Percentiles rank a stretch among this genome's conserved stretches.
Conservation (phyloP, 2,888 invertebrate genomes). For the Catocala sponsa region DNA sequence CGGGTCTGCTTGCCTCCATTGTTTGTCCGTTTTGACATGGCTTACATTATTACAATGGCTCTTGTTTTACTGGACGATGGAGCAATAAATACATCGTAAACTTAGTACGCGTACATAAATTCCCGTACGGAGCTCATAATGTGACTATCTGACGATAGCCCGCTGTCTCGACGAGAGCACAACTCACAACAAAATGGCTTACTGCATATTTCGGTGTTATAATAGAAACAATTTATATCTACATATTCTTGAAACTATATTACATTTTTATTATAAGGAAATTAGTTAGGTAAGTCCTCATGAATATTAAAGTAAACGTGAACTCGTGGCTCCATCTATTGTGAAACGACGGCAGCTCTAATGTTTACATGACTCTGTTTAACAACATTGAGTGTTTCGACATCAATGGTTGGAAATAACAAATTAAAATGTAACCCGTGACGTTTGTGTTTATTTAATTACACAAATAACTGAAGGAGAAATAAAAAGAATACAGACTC, state of each 20-base stretch:
- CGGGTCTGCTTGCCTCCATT: slow-evolving; percentile 64
- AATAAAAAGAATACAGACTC: slow-evolving; percentile 55
- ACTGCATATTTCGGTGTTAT: slow-evolving; percentile 7
- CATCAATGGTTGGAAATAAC: slow-evolving; percentile 28
- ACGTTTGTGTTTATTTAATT: slow-evolving; percentile 32
- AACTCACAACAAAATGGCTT: slow-evolving; percentile 10
- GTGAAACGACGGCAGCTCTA: slow-evolving; percentile 36
- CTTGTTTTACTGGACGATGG: slow-evolving; percentile 57
- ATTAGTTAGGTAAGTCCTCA: slow-evolving; percentile 25
- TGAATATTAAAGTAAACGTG: slow-evolving; percentile 28
- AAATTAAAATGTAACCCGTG: slow-evolving; percentile 38
- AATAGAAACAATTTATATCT: slow-evolving; percentile 4
- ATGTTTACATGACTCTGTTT: slow-evolving; percentile 43
- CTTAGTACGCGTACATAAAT: slow-evolving; percentile 67
- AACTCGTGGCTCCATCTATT: slow-evolving; percentile 59
- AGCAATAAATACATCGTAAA: slow-evolving; percentile 73
- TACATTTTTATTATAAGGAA: slow-evolving; percentile 21
- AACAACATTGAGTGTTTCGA: slow-evolving; percentile 35
- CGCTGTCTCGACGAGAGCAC: slow-evolving; percentile 25
- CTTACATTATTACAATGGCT: slow-evolving; percentile 62
- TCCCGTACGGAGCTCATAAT: slow-evolving; percentile 56
- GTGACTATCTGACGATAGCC: slow-evolving; percentile 57
- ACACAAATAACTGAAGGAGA: slow-evolving; percentile 38
- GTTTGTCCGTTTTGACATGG: slow-evolving; percentile 67
- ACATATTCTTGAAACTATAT: slow-evolving; percentile 4